phyloP scores from a whole-genome alignment of 2,113 vertebrate genomes.

The Willisornis vidua region DNA sequence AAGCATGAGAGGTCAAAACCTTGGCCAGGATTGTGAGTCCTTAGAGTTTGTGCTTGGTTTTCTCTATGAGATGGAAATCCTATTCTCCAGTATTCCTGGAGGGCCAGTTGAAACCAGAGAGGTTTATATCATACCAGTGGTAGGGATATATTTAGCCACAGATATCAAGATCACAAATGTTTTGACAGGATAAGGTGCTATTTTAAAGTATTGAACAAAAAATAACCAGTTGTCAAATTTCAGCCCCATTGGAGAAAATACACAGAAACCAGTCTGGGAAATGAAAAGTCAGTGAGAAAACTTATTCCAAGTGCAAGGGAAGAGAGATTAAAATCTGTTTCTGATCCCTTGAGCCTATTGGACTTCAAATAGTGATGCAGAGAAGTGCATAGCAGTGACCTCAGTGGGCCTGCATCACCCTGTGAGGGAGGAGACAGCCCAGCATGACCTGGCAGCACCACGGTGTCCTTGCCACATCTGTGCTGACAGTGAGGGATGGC shows the following conservation, averaged over 20 bases:
- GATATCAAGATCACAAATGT: background rate
- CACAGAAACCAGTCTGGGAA: background rate
- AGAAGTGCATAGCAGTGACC: background rate
- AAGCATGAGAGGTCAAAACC: background rate
- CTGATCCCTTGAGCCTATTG: background rate
- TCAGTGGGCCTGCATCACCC: background rate
- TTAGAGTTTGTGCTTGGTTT: background rate
- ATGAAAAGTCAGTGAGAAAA: background rate
- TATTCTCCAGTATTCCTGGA: background rate
- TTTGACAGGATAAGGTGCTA: conserved; percentile 7
- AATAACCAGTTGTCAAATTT: background rate
- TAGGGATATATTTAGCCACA: background rate
- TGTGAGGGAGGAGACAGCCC: background rate
- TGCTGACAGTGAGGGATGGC: rapidly evolving
- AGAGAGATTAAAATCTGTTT: background rate
- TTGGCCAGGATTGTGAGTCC: background rate
- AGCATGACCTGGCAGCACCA: rapidly evolving
- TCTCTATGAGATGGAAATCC: background rate
- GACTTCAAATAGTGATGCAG: background rate
- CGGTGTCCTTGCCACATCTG: background rate
- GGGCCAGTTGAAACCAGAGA: background rate
- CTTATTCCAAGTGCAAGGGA: background rate
- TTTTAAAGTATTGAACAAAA: background rate
- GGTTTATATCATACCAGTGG: background rate
- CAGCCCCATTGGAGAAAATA: background rate